phyloP scores from a whole-genome alignment of 2,888 invertebrate species.

The Cheiracanthium punctorium region DNA sequence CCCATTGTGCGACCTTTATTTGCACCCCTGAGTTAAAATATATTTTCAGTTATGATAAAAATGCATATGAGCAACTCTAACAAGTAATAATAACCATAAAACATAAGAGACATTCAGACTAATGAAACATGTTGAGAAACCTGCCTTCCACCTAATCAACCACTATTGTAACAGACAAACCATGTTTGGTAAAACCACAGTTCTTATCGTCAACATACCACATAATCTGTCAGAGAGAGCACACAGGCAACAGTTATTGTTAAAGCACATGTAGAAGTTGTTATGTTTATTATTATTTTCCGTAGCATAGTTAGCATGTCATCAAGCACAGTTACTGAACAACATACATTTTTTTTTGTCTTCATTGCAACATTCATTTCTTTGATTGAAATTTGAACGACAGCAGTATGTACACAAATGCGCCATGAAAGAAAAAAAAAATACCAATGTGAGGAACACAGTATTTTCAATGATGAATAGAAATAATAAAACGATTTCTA shows the following conservation, averaged over 20 bases:
- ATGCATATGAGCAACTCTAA: too few relatives aligned
- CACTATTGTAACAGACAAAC: too few relatives aligned
- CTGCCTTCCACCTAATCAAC: too few relatives aligned
- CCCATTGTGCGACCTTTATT: too few relatives aligned
- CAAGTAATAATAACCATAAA: too few relatives aligned
- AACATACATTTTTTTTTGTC: background rate
- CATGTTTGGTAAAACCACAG: too few relatives aligned
- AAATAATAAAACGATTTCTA: constrained; percentile 57
- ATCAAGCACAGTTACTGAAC: constrained; percentile 11
- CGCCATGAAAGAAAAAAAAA: constrained; percentile 29
- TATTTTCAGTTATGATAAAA: too few relatives aligned
- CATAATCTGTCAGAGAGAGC: too few relatives aligned
- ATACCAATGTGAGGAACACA: constrained; percentile 60
- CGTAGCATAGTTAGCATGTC: background rate
- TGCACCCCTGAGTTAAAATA: too few relatives aligned
- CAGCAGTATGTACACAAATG: constrained; percentile 59
- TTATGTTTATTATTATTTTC: constrained; percentile 24
- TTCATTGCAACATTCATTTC: constrained; percentile 1
- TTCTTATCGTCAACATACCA: too few relatives aligned
- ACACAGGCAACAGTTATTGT: constrained; percentile 39
- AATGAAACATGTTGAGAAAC: too few relatives aligned
- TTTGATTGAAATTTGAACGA: constrained; percentile 22
- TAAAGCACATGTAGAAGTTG: constrained; percentile 60
- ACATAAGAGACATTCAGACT: too few relatives aligned
- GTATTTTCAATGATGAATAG: constrained; percentile 42